A percentile compares a stretch with the other conserved stretches of the same genome.
phyloP scores from a whole-genome alignment of 2,888 invertebrate species.

The Sipha maydis region DNA sequence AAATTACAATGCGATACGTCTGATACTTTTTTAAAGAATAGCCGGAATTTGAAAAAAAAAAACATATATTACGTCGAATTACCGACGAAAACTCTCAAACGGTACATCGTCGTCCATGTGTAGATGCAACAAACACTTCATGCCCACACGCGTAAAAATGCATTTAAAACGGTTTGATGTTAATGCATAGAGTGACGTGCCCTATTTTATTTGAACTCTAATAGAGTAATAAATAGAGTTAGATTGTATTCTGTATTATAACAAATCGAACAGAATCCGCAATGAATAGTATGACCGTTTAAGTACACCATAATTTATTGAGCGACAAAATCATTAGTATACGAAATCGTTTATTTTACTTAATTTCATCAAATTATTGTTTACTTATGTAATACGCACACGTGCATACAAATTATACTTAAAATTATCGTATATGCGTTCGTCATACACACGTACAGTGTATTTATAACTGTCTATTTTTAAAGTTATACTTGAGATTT shows the following conservation, averaged over 20 bases:
- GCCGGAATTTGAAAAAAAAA: neutral
- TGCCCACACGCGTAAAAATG: neutral
- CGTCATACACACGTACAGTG: too few species aligned
- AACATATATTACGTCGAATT: neutral
- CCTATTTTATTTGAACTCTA: conserved; percentile 1
- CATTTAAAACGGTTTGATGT: neutral
- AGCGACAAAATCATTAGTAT: too few species aligned
- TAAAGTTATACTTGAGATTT: neutral
- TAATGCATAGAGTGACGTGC: neutral
- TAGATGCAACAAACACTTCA: neutral
- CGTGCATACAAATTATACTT: too few species aligned
- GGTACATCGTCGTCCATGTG: neutral
- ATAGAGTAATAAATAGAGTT: neutral
- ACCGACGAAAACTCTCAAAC: neutral
- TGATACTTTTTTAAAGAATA: neutral
- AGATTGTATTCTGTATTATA: neutral
- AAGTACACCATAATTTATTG: neutral
- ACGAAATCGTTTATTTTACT: too few species aligned
- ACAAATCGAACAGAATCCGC: neutral
- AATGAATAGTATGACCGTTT: neutral
- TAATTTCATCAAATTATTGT: too few species aligned
- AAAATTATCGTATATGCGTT: too few species aligned
- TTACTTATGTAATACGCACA: too few species aligned
- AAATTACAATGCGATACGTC: neutral
- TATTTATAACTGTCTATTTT: neutral